phyloP scores from a whole-genome alignment of 2,797 vertebrate genomes.

The Syngnathus rostellatus region DNA sequence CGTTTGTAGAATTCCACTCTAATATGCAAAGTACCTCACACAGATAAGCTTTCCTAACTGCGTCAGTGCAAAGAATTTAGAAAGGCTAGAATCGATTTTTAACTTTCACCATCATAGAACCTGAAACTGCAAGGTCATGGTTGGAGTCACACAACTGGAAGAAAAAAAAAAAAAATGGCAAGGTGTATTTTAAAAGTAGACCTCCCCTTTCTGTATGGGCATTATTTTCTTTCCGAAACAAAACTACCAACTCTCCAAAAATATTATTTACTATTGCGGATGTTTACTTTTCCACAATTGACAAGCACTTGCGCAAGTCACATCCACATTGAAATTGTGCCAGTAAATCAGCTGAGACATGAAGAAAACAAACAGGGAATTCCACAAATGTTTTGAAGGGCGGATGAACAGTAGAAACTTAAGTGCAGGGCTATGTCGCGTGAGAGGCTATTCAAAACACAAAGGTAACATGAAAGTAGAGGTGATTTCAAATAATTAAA shows the following conservation, averaged over 20 bases:
- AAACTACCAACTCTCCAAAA: too few species aligned
- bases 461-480: background rate
- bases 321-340: background rate
- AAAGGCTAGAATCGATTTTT: too few species aligned
- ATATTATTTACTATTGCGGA: background rate
- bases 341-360: background rate
- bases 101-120: background rate
- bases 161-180: background rate
- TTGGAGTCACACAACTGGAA: too few species aligned
- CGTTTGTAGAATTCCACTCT: background rate
- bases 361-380: background rate
- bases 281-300: background rate
- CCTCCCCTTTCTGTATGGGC: too few species aligned
- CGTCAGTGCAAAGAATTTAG: background rate
- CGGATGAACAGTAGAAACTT: background rate
- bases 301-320: background rate
- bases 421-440: background rate
- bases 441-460: background rate
- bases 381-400: background rate
- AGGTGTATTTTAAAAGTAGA: too few species aligned
- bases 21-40: background rate
- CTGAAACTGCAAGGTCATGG: background rate
- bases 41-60: background rate
- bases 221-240: too few species aligned
- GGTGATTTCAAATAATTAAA: slow-evolving; percentile 4